phyloP scores from a whole-genome alignment of 2,113 vertebrate species.

The Prinia subflava region DNA sequence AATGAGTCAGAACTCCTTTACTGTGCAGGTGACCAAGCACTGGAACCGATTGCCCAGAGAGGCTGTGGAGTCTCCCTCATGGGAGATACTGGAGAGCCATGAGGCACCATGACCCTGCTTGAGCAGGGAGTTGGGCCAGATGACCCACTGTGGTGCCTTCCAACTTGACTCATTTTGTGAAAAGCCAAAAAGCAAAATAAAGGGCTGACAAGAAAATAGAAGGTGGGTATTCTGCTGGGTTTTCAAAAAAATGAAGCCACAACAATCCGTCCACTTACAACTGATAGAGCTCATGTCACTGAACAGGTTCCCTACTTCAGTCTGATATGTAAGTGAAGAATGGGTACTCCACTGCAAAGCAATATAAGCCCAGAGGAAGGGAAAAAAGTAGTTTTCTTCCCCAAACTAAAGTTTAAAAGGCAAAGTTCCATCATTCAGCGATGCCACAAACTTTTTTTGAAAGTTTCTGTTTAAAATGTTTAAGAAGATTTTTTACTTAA shows the following conservation, averaged over 20 bases:
- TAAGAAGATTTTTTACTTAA: conserved; percentile 24
- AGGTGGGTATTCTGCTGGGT: background rate
- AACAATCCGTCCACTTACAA: background rate
- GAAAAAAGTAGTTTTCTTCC: background rate
- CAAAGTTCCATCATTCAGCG: background rate
- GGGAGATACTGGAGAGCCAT: background rate
- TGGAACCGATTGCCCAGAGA: background rate
- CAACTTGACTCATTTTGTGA: background rate
- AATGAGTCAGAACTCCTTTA: background rate
- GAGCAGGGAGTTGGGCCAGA: background rate
- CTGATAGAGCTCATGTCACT: background rate
- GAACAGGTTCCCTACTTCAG: background rate
- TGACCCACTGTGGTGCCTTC: background rate
- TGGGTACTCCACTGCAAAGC: background rate
- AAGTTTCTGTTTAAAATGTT: conserved; percentile 34
- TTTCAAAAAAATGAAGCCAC: background rate
- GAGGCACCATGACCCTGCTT: background rate
- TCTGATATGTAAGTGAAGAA: background rate
- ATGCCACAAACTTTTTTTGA: background rate
- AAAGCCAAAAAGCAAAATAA: background rate
- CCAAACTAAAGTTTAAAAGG: background rate
- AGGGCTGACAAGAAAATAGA: background rate
- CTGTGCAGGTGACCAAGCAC: fast-evolving
- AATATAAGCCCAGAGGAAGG: background rate
- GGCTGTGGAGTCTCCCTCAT: background rate